These are phyloP conservation scores for Jacana jacana DNA, from an alignment of 2,113 vertebrate species.

Conservation along the genomic window DNA sequence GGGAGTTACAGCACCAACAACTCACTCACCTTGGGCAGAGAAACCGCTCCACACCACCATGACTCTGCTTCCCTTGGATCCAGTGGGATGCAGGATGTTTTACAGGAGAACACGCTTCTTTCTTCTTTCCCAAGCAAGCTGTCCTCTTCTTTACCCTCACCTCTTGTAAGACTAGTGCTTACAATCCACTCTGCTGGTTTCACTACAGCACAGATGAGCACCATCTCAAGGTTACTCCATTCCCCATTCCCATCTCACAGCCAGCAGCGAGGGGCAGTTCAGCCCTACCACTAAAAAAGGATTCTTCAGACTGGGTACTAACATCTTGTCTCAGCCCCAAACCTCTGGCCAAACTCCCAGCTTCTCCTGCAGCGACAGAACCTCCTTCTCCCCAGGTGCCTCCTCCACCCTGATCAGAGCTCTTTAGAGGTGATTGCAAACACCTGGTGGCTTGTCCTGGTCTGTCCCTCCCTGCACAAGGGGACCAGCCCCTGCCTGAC, in stretches of 20 bases:
- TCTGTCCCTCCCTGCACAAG: neutral
- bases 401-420: neutral
- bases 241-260: neutral
- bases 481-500: neutral
- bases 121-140: neutral
- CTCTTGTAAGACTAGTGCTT: neutral
- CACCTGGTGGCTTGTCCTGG: neutral
- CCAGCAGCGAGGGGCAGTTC: neutral
- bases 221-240: neutral
- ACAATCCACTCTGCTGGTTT: neutral
- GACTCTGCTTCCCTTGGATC: neutral
- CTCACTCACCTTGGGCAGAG: neutral
- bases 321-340: accelerated
- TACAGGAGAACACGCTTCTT: neutral
- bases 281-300: neutral
- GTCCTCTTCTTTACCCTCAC: neutral
- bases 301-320: neutral
- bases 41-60: accelerated
- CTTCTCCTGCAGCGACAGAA: neutral
- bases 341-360: neutral
- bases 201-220: neutral
- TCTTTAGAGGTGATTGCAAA: neutral
- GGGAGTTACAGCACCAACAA: neutral
- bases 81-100: accelerated
- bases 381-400: neutral